Conservation (phyloP, 2,113 vertebrate species). For the Charadrius vociferus region DNA sequence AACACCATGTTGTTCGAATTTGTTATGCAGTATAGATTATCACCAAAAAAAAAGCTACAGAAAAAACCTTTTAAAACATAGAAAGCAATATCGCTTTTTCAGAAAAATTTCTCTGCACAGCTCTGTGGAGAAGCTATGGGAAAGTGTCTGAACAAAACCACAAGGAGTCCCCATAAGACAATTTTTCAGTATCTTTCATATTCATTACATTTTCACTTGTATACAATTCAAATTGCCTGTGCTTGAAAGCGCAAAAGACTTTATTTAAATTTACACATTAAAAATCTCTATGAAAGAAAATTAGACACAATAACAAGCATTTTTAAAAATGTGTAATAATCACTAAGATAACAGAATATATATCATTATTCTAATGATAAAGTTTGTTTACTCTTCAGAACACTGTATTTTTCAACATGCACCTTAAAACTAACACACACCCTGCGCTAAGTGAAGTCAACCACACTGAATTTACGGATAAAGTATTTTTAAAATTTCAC, state of each 20-base stretch:
- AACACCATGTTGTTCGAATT: not conserved
- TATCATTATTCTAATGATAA: not conserved
- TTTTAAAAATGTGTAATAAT: not conserved
- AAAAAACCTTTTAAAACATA: not conserved
- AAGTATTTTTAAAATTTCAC: not conserved
- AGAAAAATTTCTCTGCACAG: not conserved
- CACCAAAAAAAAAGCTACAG: not conserved
- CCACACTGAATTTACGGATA: not conserved
- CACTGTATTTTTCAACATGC: not conserved
- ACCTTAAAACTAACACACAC: not conserved
- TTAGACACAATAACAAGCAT: not conserved
- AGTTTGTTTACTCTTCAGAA: not conserved
- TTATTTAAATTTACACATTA: conserved; percentile 7
- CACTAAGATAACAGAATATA: not conserved
- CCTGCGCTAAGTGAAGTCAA: not conserved
- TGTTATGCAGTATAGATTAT: not conserved
- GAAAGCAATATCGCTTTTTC: not conserved
- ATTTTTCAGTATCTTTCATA: conserved; percentile 10
- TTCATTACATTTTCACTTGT: not conserved
- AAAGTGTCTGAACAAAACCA: conserved; percentile 46
- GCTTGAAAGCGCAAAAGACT: conserved; percentile 14
- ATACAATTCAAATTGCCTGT: not conserved
- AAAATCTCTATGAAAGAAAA: conserved; percentile 29
- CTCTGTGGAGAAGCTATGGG: not conserved
- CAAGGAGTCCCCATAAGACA: conserved; percentile 59